A percentile compares a stretch with the other conserved stretches of the same genome.
phyloP scores from a whole-genome alignment of 2,797 vertebrate genomes.

The Octomys mimax region DNA sequence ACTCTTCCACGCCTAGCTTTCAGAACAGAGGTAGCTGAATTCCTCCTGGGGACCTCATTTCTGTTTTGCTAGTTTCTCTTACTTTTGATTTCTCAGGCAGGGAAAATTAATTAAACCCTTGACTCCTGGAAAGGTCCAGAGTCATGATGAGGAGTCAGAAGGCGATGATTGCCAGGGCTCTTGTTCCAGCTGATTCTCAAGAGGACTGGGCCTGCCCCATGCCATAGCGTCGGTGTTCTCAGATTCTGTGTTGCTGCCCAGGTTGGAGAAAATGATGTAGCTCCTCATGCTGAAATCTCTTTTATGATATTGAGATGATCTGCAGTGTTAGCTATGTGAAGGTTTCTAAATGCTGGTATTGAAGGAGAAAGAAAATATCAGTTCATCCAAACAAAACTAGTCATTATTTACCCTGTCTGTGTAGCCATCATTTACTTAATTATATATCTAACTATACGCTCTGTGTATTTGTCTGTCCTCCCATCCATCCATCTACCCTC shows the following conservation, averaged over 20 bases:
- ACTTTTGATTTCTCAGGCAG: neutral
- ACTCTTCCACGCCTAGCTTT: neutral
- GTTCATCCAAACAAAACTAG: neutral
- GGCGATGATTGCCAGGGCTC: neutral
- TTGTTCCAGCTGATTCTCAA: neutral
- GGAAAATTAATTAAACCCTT: neutral
- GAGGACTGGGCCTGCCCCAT: accelerated
- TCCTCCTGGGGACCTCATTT: neutral
- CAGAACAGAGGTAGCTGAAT: neutral
- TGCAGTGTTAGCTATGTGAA: neutral
- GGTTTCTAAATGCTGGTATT: neutral
- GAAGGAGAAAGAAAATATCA: neutral
- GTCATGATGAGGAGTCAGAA: neutral
- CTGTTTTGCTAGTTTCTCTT: neutral
- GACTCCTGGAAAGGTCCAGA: neutral
- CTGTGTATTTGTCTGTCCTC: neutral
- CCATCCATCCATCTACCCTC: neutral
- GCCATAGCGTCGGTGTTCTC: neutral
- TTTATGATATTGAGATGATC: neutral
- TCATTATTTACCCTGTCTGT: neutral
- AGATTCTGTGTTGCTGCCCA: neutral
- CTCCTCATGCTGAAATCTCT: neutral
- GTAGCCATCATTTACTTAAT: neutral
- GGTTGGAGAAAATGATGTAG: neutral
- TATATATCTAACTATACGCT: neutral